Evolutionary conservation across 2,113 vertebrate species (phyloP), one percentile per base, ranked within the genome.

Genomic region (Gasterosteus nipponicus): DNA sequence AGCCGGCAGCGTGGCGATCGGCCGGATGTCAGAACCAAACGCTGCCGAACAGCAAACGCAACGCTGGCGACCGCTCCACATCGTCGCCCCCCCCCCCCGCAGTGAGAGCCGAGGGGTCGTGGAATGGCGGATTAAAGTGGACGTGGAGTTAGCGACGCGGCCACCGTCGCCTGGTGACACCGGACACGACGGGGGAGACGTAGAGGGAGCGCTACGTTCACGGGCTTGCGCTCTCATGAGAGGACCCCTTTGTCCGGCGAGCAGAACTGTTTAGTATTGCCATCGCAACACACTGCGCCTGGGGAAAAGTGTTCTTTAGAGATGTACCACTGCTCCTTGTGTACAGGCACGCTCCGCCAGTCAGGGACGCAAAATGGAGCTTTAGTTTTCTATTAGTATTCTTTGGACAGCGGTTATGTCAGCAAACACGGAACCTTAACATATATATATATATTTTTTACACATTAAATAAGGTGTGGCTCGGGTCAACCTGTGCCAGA

Each of bases 221-320:
- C 35, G 7, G 56, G 42, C 79, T 51, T 6, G 14, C 47, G 57
- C 57, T 46, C 64, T 80, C 49, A 70, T 90, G 80, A 90, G 86
- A 90, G 85, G 83, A 71, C 77, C 1, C 72, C 84, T 88, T 90
- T 90, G 86, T 90, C 57, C 78, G 33, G 16, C 44, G 57, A 82
- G 82, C 77, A 49, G 72, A 88, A 78, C 82, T 81, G 81, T 65
- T 91, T 91, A 91, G 82, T 89, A 89, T 91, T 90, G 81, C 80
- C n/a, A 81, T 86, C 83, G 87, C 44, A 83, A 53, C 78, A 74
- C 41, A 46, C 31, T 15, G 31, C 38, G 70, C 26, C 63, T 53
- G 46, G 41, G 7, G 14, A n/a, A 42, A 35, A 38, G 14, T 44
- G 14, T 39, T 16, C 56, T 18, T 19, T 49, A 58, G 44, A 69